Base-by-base conservation (phyloP, 2,888 invertebrate genomes). In the Alviniconcha strummeri region DNA sequence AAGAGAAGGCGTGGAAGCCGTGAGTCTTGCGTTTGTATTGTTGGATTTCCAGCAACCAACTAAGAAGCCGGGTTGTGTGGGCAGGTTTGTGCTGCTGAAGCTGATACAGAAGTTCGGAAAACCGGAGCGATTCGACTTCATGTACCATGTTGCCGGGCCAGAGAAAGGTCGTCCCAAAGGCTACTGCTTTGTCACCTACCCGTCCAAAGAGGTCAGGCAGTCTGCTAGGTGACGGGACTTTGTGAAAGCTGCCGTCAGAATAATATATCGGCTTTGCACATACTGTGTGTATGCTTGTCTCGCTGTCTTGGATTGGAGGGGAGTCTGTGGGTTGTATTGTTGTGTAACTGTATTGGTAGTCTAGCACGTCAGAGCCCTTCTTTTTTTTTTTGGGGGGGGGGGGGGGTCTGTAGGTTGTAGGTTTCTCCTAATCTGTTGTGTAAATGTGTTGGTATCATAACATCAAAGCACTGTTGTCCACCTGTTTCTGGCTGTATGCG, bases 121-220 rank as follows among this genome's bases (percentile, higher is more conserved):
- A 93, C 97, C 98, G 93, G 97, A 97, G 95, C 98, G 98, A 96
- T 98, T 98, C 95, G 98, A 98, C 95, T 96, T 98, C 95, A 96
- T 98, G 89, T 98, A 98, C 94, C 98, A 98, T 94, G 97, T 97
- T 89, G 96, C 96, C 88, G 98, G 98, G 89, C 97, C 98, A 71
- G 95, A 96, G 89, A 96, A 96, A 89, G 98, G 98, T 81, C 97
- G 97, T 93, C 97, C 98, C 0, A 95, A 98, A 86, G 98, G 98
- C 52, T 98, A 98, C 93, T 98, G 98, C 52, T 98, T 98, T 94
- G 97, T 98, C 82, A 98, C 98, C 0, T 98, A 96, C 93, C 82
- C 84, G 52, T 82, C 76, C 4, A 82, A 80, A 77, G 80, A 85
- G 84, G 86, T 86, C 4, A 71, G 71, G 60, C 36, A 1, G 36